Evolutionary conservation across 2,113 vertebrate species (phyloP), one percentile per base, ranked within the genome.

Genomic region (Orycteropus afer): DNA sequence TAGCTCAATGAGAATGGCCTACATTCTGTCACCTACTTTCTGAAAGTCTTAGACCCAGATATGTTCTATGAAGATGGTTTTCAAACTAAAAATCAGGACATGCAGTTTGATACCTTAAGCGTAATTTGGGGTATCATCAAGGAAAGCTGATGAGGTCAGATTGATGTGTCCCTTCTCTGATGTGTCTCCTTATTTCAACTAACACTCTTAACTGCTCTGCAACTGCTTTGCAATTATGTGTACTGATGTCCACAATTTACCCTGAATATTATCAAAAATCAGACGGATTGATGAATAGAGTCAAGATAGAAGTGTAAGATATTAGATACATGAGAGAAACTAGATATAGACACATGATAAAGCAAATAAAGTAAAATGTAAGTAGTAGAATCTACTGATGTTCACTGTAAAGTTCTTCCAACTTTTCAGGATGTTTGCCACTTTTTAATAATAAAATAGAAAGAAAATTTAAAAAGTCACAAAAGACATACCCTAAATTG

Each of bases 41-140:
- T 51, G n/a, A 94, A 97, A 88, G 92, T 17, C 90, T 29, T 79
- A 59, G 85, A 2, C 49, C 34, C 32, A 89, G 74, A 92, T 94
- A 79, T 61, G 47, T 91, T 61, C 9, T 79, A n/a, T 6, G 4
- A n/a, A 37, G 61, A 89, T 55, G 71, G 90, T 93, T 93, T 94
- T 42, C 63, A 88, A 95, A 90, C 4, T 22, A 71, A 90, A 95
- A 94, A 63, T 53, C 40, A 86, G 82, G 59, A 90, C 49, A 67
- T 34, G 27, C n/a, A 59, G 55, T 80, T 65, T 91, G 37, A 92
- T 65, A 92, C 10, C 9, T 51, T 45, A 59, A 86, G 51, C 80
- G 3, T 29, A 53, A 88, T 88, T 89, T 27, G 69, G 86, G 59
- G 45, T 49, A 69, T 77, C 81, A 34, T 84, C 74, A 53, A 90